These are phyloP conservation scores for Rhyacophila brunnea DNA, from an alignment of 1,140 invertebrate genomes.

Conservation along the genomic window DNA sequence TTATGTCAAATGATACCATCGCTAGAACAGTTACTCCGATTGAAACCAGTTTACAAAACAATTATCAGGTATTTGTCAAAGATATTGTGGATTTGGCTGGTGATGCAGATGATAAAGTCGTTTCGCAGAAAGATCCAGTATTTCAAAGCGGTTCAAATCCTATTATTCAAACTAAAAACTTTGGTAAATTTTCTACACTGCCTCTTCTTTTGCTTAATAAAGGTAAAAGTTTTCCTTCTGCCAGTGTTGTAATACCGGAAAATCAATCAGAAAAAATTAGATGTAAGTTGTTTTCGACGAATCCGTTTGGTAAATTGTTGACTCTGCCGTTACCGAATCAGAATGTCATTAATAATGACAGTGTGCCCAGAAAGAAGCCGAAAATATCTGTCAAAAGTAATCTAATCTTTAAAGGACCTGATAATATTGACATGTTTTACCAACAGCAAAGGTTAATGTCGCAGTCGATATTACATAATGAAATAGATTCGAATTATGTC, in stretches of 20 bases:
- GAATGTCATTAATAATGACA: conserved; percentile 3
- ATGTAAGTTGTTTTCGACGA: background rate
- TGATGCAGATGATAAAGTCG: too few species aligned
- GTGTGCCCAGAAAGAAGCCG: conserved; percentile 46
- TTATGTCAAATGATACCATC: background rate
- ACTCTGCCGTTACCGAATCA: conserved; percentile 7
- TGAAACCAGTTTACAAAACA: conserved; percentile 2
- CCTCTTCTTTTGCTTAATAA: conserved; percentile 12
- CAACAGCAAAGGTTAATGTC: conserved; percentile 41
- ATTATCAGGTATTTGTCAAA: conserved; percentile 1
- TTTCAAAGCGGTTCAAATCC: background rate
- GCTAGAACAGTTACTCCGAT: background rate
- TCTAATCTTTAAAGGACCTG: conserved; percentile 50
- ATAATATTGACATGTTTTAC: conserved; percentile 50
- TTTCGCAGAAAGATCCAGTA: background rate
- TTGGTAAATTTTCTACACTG: background rate
- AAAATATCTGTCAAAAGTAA: conserved; percentile 56
- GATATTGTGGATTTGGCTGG: conserved; percentile 6
- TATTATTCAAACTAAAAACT: background rate
- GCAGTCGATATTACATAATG: background rate
- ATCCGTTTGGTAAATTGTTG: conserved; percentile 3
- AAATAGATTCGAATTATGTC: background rate
- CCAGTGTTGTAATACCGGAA: too few species aligned
- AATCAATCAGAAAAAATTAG: background rate
- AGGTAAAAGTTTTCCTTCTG: too few species aligned